These are phyloP conservation scores for Andricus quercusramuli DNA, from an alignment of 2,888 invertebrate species.

Conservation along the genomic window DNA sequence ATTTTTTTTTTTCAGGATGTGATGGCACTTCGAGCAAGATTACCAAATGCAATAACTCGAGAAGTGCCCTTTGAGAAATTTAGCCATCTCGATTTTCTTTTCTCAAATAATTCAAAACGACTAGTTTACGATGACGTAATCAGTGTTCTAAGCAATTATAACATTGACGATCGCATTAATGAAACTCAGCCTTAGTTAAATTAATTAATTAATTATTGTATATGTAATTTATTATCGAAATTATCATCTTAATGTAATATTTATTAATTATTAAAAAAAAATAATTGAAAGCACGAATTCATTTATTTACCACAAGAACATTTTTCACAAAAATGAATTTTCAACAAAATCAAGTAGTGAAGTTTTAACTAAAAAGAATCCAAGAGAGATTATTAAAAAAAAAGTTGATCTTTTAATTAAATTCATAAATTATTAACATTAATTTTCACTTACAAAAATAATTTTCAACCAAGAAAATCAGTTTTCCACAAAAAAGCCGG, in stretches of 20 bases:
- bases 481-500: too few relatives aligned
- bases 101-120: constrained; percentile 50
- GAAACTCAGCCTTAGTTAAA: background rate
- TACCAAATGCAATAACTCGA: constrained; percentile 47
- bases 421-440: too few relatives aligned
- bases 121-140: constrained; percentile 52
- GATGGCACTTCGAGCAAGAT: constrained; percentile 44
- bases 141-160: constrained; percentile 31
- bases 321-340: too few relatives aligned
- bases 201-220: background rate
- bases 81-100: constrained; percentile 55
- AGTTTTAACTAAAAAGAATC: too few relatives aligned
- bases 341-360: too few relatives aligned
- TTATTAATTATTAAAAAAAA: background rate
- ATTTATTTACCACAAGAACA: background rate
- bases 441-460: too few relatives aligned
- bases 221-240: background rate
- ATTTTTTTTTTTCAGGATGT: constrained; percentile 49
- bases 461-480: too few relatives aligned
- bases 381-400: too few relatives aligned
- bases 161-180: background rate
- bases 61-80: constrained; percentile 49
- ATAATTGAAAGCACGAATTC: background rate
- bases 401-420: too few relatives aligned
- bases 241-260: background rate